Evolutionary conservation across 23 tunicate species (phyloP).

Genomic region (Halocynthia roretzi): DNA sequence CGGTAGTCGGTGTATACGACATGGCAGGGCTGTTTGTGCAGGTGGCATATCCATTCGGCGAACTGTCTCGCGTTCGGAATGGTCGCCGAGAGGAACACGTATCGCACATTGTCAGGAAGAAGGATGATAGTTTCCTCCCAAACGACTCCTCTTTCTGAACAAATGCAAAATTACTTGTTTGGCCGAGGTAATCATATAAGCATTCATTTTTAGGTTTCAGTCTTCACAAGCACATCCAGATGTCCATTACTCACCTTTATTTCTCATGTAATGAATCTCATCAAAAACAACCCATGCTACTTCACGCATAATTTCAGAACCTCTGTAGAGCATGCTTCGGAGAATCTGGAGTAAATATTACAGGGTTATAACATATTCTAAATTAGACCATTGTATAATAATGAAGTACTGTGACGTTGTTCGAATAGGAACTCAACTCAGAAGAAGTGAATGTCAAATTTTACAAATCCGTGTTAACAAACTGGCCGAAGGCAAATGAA

Average conservation of each 20-base stretch:
- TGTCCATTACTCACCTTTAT: slow-evolving; percentile 29
- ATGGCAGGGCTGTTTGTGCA: slow-evolving; percentile 95
- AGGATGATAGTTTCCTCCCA: slow-evolving; percentile 97
- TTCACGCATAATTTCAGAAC: slow-evolving; percentile 93
- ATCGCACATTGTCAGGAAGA: slow-evolving; percentile 93
- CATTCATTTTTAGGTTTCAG: too few species aligned
- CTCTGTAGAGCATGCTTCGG: slow-evolving; percentile 88
- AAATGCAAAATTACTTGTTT: background rate
- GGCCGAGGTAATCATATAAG: too few species aligned
- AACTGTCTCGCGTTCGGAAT: slow-evolving; percentile 92
- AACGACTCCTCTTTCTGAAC: slow-evolving; percentile 73
- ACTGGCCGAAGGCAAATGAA: too few species aligned
- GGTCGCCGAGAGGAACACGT: slow-evolving; percentile 90
- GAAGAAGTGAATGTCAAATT: too few species aligned
- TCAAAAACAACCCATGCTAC: slow-evolving; percentile 96
- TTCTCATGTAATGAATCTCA: slow-evolving; percentile 97
- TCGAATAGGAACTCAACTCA: too few species aligned
- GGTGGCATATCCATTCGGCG: slow-evolving; percentile 96
- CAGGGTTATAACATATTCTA: too few species aligned
- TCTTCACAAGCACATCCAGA: too few species aligned
- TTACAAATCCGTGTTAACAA: too few species aligned
- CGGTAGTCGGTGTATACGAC: slow-evolving; percentile 94
- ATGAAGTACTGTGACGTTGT: too few species aligned
- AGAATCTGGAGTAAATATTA: slow-evolving; percentile 39
- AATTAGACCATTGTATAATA: too few species aligned